Base-by-base conservation (phyloP, 2,888 invertebrate genomes). In the Spicauda simplicius region DNA sequence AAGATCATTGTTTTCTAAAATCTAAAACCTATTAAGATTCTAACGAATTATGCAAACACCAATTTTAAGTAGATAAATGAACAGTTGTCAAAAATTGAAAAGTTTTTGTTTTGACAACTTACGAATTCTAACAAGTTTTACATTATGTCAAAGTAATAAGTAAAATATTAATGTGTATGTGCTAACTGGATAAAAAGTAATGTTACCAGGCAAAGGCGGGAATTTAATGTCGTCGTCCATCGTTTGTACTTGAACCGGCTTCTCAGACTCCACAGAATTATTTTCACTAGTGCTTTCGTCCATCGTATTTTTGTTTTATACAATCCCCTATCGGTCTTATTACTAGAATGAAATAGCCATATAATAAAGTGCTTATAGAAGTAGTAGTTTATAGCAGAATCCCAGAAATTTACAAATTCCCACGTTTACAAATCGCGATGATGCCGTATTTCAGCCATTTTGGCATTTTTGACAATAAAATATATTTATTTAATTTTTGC, bases 121-220 rank as follows among this genome's bases (percentile, higher is more conserved):
- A 41, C 12, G 41, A 5, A 41, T 41, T 41, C 41, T 14, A 12
- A 41, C 41, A 41, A 14, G 12, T 41, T 14, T 14, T 5, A 41
- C 14, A 41, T 14, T 14, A 14, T 14, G 41, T 14, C 41, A 14
- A n/a, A n/a, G 14, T 14, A 14, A 41, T 41, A 14, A 41, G 2
- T 3, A 14, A 14, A 14, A 41, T 14, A 41, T 33, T 14, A 41
- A 2, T 41, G 12, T 41, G 7, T 41, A 41, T 41, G 3, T 12
- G 14, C 0, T 41, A 41, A 41, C 7, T 1, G 14, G 5, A 12
- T 52, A 12, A 19, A 33, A 61, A 25, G 55, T 62, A 16, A 54
- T 37, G 5, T 19, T 69, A 68, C 52, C 91, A 72, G 90, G 87
- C 80, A 90, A 90, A 76, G 88, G 89, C 86, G 91, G 92, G 88